Conservation (phyloP, 2,888 invertebrate species). For the Pomacea canaliculata region DNA sequence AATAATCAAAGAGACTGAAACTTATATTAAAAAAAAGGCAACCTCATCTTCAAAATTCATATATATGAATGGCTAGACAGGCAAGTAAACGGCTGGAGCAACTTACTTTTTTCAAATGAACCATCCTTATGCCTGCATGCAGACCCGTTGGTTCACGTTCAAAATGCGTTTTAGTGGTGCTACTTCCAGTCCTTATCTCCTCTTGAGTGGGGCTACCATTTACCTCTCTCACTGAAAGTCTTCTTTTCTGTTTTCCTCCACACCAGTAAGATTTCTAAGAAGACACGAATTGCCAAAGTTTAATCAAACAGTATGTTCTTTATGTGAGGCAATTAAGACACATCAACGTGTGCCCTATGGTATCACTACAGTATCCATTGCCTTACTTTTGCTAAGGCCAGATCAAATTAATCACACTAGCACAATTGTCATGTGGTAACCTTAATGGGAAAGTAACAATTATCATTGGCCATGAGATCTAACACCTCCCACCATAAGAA, state of each 20-base stretch:
- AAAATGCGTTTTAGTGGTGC: background rate
- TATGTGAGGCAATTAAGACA: background rate
- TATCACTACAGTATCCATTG: too few relatives aligned
- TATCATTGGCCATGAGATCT: too few relatives aligned
- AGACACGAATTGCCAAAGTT: background rate
- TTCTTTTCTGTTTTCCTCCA: slow-evolving; percentile 5
- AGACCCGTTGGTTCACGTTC: slow-evolving; percentile 16
- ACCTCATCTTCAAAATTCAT: background rate
- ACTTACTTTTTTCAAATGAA: slow-evolving; percentile 24
- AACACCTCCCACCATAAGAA: too few relatives aligned
- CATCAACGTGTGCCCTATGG: background rate
- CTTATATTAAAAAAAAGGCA: background rate
- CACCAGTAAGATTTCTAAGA: slow-evolving; percentile 30
- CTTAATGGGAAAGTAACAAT: too few relatives aligned
- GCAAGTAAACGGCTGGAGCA: background rate
- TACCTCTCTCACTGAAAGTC: background rate
- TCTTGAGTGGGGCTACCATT: too few relatives aligned
- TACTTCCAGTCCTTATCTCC: too few relatives aligned
- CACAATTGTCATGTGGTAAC: too few relatives aligned
- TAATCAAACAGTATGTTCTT: background rate
- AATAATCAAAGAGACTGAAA: background rate
- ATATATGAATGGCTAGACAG: background rate
- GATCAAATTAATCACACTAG: too few relatives aligned
- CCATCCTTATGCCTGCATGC: slow-evolving; percentile 16
- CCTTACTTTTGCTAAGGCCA: too few relatives aligned